Evolutionary conservation across 1,140 invertebrate genomes (phyloP), one percentile per base, ranked within the genome.

Genomic region (Drosophila miranda): DNA sequence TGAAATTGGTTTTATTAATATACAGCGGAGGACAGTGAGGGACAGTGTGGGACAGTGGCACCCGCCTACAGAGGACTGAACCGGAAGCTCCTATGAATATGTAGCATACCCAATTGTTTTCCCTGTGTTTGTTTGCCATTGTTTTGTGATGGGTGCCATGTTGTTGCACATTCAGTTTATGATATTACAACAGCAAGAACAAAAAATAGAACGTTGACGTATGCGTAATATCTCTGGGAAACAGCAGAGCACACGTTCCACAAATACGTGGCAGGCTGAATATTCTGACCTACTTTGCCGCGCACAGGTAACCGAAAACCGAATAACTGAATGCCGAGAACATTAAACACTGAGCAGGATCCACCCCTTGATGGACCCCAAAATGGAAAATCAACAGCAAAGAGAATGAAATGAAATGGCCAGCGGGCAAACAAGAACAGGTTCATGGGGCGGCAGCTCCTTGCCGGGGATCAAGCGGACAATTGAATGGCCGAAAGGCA

Each of bases 401-500:
- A 48, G 71, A 76, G 66, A 58, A 50, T 57, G 63, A 69, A 67
- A 66, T 49, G 66, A 69, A 67, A 66, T 56, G 66, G 66, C 66
- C 66, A 69, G 66, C 62, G 68, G 63, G 63, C 66, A 69, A 68
- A 69, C 68, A 68, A 42, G 30, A 67, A 23, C 50, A 49, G 43
- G 55, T 56, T 56, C 51, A 52, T 7, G 21, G 19, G 49, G 9
- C 13, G 42, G 50, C 19, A 34, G 49, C 43, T 49, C 30, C 28
- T 68, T 55, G 44, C 38, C 63, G 26, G 74, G 58, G 74, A 77
- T 77, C 75, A 77, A 45, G 59, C 67, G 44, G 50, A 77, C 75
- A 77, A 77, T 77, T 70, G 75, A 77, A 66, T 71, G 66, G 68
- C 66, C 75, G 54, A 43, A 55, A 68, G 64, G 66, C 51, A 55